Conservation (phyloP, 2,888 invertebrate genomes). For the Pheosia tremula region DNA sequence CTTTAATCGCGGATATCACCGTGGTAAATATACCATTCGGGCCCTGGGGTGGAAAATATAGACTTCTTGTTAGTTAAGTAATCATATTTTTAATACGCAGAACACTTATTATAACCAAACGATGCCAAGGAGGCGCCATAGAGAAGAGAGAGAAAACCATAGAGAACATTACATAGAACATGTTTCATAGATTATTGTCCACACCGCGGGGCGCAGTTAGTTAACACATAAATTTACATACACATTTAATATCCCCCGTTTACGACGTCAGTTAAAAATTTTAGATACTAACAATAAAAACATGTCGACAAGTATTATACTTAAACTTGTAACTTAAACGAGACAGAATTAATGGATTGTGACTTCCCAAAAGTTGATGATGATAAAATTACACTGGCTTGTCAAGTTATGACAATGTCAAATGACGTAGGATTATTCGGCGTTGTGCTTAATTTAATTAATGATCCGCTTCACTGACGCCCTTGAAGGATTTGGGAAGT, state of each 20-base stretch:
- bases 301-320: background rate
- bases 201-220: too few relatives aligned
- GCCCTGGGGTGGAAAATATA: too few relatives aligned
- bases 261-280: background rate
- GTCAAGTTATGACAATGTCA: conserved; percentile 7
- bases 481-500: conserved; percentile 2
- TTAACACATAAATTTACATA: too few relatives aligned
- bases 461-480: conserved; percentile 1
- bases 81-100: too few relatives aligned
- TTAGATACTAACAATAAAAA: background rate
- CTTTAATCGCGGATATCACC: too few relatives aligned
- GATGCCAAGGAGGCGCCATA: too few relatives aligned
- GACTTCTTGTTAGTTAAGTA: too few relatives aligned
- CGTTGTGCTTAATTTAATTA: conserved; percentile 4
- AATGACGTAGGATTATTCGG: conserved; percentile 4
- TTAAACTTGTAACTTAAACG: background rate
- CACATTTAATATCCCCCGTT: background rate
- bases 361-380: background rate
- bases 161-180: too few relatives aligned
- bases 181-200: too few relatives aligned
- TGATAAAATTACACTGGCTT: conserved; percentile 7
- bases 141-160: too few relatives aligned
- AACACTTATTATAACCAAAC: too few relatives aligned
- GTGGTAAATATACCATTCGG: too few relatives aligned
- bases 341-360: background rate